Evolutionary conservation across 2,888 invertebrate genomes (phyloP).

Genomic region (Tipula helvola): DNA sequence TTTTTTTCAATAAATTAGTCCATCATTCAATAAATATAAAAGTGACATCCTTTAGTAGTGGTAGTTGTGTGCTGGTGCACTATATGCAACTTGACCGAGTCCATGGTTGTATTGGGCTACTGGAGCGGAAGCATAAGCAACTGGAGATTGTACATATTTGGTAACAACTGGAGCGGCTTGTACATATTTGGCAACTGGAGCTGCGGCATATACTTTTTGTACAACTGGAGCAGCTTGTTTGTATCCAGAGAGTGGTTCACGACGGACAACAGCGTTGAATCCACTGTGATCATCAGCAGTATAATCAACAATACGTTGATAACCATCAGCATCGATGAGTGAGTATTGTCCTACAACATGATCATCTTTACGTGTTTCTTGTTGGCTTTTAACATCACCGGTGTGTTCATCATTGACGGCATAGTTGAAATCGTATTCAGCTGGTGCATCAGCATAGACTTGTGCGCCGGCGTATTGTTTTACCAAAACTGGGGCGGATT

Average conservation of each 20-base stretch:
- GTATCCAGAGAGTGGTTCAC: conserved; percentile 36
- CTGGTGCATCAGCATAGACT: conserved; percentile 27
- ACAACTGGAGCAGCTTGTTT: conserved; percentile 19
- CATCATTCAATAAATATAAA: background rate
- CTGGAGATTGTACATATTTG: conserved; percentile 18
- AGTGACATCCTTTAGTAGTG: conserved; percentile 16
- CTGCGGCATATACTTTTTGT: conserved; percentile 20
- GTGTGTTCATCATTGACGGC: conserved; percentile 39
- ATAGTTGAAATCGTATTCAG: conserved; percentile 39
- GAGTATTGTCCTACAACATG: conserved; percentile 41
- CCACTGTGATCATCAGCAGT: conserved; percentile 41
- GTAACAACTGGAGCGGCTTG: conserved; percentile 16
- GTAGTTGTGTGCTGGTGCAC: conserved; percentile 18
- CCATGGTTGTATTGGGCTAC: conserved; percentile 19
- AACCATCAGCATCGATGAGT: conserved; percentile 41
- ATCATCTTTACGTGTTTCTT: conserved; percentile 41
- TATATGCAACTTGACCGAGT: conserved; percentile 19
- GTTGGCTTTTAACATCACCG: conserved; percentile 40
- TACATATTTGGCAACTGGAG: conserved; percentile 23
- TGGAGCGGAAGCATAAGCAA: conserved; percentile 22
- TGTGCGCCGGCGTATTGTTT: conserved; percentile 19
- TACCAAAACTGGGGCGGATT: conserved; percentile 19
- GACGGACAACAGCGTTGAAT: conserved; percentile 43
- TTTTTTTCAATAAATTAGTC: conserved; percentile 12
- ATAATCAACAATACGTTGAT: conserved; percentile 41